phyloP scores from a whole-genome alignment of 2,888 invertebrate species.

The Brassicogethes aeneus region DNA sequence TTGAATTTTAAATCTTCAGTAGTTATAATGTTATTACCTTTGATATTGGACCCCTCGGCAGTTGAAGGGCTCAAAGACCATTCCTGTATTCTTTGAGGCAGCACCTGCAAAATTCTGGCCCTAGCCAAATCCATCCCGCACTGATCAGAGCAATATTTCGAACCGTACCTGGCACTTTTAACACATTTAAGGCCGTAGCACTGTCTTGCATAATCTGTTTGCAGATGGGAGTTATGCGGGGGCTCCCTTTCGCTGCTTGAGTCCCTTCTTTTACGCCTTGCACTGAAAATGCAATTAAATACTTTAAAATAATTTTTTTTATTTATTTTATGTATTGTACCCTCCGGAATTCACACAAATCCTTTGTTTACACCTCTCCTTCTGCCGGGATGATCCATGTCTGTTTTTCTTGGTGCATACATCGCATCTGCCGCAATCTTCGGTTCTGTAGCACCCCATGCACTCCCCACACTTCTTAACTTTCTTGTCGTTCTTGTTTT shows the following conservation, averaged over 20 bases:
- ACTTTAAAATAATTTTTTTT: conserved; percentile 1
- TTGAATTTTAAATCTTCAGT: too few relatives aligned
- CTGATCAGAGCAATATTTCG: conserved; percentile 89
- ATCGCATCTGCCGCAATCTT: conserved; percentile 65
- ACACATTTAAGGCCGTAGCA: conserved; percentile 89
- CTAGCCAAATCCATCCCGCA: conserved; percentile 87
- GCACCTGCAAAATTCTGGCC: conserved; percentile 71
- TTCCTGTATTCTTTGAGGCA: conserved; percentile 68
- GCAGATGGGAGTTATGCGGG: conserved; percentile 45
- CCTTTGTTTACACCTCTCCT: conserved; percentile 45
- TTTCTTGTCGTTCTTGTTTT: conserved; percentile 39
- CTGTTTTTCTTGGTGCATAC: conserved; percentile 43
- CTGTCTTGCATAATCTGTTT: conserved; percentile 60
- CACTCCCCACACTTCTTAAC: conserved; percentile 64
- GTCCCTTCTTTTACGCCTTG: conserved; percentile 33
- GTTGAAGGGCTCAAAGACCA: conserved; percentile 82
- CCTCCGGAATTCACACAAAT: conserved; percentile 41
- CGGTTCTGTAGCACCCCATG: conserved; percentile 58
- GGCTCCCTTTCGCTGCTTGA: conserved; percentile 39
- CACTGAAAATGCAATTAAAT: conserved; percentile 25
- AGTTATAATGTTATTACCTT: too few relatives aligned
- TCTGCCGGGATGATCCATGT: conserved; percentile 27
- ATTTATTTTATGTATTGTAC: conserved; percentile 16
- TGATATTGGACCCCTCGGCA: conserved; percentile 70
- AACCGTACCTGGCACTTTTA: conserved; percentile 62